A percentile compares a stretch with the other conserved stretches of the same genome.
These are phyloP conservation scores for Hippotragus niger DNA, from an alignment of 2,113 vertebrate species.

Conservation along the genomic window DNA sequence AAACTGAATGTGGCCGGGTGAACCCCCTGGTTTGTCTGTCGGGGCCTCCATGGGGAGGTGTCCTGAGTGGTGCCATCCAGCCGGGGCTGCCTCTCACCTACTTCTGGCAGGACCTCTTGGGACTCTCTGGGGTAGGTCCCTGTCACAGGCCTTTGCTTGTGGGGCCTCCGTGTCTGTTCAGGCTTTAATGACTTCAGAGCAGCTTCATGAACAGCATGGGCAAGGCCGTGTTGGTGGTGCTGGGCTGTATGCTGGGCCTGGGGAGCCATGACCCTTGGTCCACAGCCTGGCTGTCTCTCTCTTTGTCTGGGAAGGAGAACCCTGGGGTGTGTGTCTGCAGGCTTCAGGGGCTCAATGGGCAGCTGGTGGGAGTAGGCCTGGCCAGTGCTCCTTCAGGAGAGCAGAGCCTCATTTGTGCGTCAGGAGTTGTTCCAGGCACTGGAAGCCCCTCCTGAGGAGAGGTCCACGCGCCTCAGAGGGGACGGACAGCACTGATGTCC, in stretches of 20 bases:
- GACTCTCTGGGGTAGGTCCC: neutral
- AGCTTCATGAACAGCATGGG: neutral
- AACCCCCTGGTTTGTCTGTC: neutral
- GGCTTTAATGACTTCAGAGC: neutral
- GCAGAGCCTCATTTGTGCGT: neutral
- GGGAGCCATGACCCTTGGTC: neutral
- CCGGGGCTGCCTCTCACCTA: neutral
- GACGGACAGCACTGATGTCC: neutral
- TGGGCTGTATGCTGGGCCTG: neutral
- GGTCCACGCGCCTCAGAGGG: rapidly evolving
- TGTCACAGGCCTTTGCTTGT: neutral
- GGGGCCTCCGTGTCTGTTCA: neutral
- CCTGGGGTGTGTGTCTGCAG: no score
- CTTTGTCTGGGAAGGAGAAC: neutral
- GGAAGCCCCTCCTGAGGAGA: neutral
- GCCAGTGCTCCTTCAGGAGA: neutral
- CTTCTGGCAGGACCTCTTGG: neutral
- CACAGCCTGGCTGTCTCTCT: neutral
- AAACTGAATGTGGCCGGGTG: neutral
- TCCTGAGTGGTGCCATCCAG: rapidly evolving
- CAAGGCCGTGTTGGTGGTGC: neutral
- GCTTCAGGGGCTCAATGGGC: neutral
- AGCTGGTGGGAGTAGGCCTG: neutral
- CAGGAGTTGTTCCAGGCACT: neutral
- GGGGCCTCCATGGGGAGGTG: rapidly evolving